Conservation (phyloP, 2,888 invertebrate genomes). For the Diloba caeruleocephala region DNA sequence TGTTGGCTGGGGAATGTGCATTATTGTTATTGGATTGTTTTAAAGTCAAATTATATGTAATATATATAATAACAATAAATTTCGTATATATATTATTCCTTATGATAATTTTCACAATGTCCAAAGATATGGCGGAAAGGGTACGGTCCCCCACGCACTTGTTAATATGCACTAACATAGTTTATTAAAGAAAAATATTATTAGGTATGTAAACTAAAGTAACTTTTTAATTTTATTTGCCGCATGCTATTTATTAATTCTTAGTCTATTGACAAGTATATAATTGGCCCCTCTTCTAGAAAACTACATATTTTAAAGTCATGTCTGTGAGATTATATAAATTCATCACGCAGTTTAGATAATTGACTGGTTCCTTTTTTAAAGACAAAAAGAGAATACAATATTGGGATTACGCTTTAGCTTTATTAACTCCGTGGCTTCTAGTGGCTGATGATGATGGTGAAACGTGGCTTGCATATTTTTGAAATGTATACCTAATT, state of each 20-base stretch:
- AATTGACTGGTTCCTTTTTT: too few species aligned
- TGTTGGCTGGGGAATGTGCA: conserved; percentile 66
- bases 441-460: too few species aligned
- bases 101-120: conserved; percentile 88
- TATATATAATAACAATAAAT: conserved; percentile 13
- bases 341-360: too few species aligned
- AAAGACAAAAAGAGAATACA: too few species aligned
- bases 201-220: conserved; percentile 8
- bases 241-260: too few species aligned
- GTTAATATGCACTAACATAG: conserved; percentile 77
- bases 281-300: not conserved
- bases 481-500: too few species aligned
- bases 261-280: conserved; percentile 6
- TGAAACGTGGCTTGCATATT: too few species aligned
- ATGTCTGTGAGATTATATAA: too few species aligned
- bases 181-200: conserved; percentile 10
- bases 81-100: conserved; percentile 38
- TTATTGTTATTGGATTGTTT: conserved; percentile 26
- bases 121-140: conserved; percentile 85
- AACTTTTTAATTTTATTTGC: not conserved
- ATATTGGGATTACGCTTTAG: too few species aligned
- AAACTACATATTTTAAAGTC: too few species aligned
- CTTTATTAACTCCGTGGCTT: too few species aligned
- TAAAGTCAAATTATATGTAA: conserved; percentile 20
- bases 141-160: conserved; percentile 83